phyloP scores from a whole-genome alignment of 2,797 vertebrate species.

The Balearica regulorum region DNA sequence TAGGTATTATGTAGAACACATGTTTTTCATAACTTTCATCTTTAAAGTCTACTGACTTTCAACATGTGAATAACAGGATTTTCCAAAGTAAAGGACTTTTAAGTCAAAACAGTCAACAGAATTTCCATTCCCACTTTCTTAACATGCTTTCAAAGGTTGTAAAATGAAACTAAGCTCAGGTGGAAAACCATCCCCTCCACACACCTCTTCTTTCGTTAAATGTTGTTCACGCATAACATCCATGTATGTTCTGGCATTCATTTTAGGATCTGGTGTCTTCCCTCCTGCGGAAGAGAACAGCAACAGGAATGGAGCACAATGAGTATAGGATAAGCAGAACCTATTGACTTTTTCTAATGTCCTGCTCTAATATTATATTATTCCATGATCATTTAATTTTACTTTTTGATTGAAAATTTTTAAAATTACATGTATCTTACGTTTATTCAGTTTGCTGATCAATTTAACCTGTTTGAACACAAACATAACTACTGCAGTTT shows the following conservation, averaged over 20 bases:
- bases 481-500: slow-evolving; percentile 83
- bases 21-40: background rate
- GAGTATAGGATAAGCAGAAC: slow-evolving; percentile 74
- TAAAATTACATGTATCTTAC: slow-evolving; percentile 80
- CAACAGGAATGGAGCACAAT: slow-evolving; percentile 89
- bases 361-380: slow-evolving; percentile 78
- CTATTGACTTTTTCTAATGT: slow-evolving; percentile 70
- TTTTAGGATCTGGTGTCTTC: slow-evolving; percentile 99
- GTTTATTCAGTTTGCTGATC: slow-evolving; percentile 83
- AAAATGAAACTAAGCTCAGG: background rate
- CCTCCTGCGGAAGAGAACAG: slow-evolving; percentile 98
- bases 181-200: background rate
- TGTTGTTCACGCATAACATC: slow-evolving; percentile 99
- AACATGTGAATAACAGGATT: background rate
- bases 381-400: slow-evolving; percentile 78
- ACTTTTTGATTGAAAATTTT: slow-evolving; percentile 75
- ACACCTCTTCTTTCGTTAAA: slow-evolving; percentile 97
- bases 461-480: slow-evolving; percentile 87
- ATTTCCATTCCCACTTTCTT: background rate
- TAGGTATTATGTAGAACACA: background rate
- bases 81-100: background rate
- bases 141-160: background rate
- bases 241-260: slow-evolving; percentile 97
- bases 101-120: background rate
- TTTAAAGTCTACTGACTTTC: background rate